Evolutionary conservation across 2,113 vertebrate genomes (phyloP), one percentile per base, ranked within the genome.

Genomic region (Silurus glanis): DNA sequence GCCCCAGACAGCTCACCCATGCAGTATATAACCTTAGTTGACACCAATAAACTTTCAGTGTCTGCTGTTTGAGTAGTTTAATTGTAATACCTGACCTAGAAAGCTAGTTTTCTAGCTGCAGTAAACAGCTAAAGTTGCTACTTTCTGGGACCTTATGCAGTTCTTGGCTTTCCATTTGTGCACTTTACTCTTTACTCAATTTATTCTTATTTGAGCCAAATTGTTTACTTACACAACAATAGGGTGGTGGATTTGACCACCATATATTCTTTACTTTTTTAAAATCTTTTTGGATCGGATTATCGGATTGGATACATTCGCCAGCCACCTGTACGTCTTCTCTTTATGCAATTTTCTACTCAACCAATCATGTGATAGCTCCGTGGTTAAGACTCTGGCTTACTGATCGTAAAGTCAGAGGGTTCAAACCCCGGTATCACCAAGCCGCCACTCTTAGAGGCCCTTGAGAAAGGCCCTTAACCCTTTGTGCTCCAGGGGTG

Each of bases 141-240:
- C 61, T 51, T 82, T 6, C 23, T 51, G 61, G 25, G 58, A 82
- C 66, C 53, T 82, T 51, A 49, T 6, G 59, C 23, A 66, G 61
- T 17, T 66, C 23, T 66, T 66, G 8, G 80, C 47, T 7, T 88
- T 88, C 88, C 83, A 85, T 86, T n/a, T 7, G 58, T 49, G 78
- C 78, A 19, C 9, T 51, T 49, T 66, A 17, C 80, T 69, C 59
- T 17, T 56, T 80, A 72, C 72, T 86, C 82, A 67, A 9, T 37
- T 82, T 84, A 83, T 86, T 76, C 56, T 78, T 8, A 78, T 85
- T 78, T 55, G 72, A 51, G 66, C 2, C 14, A 53, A 53, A 10
- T 75, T 75, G 83, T 75, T 62, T n/a, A 16, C 56, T 25, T 51
- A 23, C 55, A 45, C 71, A 49, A 47, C 51, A 62, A 23, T 59